Evolutionary conservation across 1,140 invertebrate genomes (phyloP).

Genomic region (Drosophila obscura): DNA sequence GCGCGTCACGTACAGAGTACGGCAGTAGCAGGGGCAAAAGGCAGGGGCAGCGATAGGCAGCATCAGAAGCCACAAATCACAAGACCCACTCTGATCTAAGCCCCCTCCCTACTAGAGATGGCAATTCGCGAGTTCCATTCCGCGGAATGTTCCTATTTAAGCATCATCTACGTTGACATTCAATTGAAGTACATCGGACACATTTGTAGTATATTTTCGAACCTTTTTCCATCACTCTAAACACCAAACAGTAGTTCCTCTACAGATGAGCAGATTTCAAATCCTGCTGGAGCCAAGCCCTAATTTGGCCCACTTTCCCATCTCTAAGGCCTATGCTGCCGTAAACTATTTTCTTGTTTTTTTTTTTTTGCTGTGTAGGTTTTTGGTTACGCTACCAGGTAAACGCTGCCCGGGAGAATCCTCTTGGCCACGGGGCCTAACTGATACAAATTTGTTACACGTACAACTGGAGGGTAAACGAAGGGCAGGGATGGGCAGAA

Average conservation of each 20-base stretch:
- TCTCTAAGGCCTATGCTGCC: constrained; percentile 11
- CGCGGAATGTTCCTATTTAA: too few species aligned
- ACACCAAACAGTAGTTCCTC: neutral
- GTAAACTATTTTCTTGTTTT: constrained; percentile 11
- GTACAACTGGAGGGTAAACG: constrained; percentile 34
- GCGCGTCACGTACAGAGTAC: constrained; percentile 68
- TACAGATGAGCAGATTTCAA: neutral
- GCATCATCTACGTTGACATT: too few species aligned
- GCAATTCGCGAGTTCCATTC: constrained; percentile 1
- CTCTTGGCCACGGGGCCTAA: constrained; percentile 52
- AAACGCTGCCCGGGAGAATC: constrained; percentile 56
- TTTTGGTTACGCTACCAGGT: constrained; percentile 40
- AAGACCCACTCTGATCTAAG: constrained; percentile 15
- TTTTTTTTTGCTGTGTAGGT: constrained; percentile 8
- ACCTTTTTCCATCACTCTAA: neutral
- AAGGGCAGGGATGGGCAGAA: constrained; percentile 3
- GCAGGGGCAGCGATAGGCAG: constrained; percentile 19
- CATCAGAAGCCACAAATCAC: constrained; percentile 73
- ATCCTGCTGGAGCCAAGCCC: too few species aligned
- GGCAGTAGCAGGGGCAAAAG: constrained; percentile 1
- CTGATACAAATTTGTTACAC: constrained; percentile 79
- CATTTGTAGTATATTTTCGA: neutral
- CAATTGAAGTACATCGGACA: too few species aligned
- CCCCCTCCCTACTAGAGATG: constrained; percentile 8
- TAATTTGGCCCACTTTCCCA: constrained; percentile 25